Conservation (phyloP, 2,113 vertebrate species). For the Scatophagus argus region DNA sequence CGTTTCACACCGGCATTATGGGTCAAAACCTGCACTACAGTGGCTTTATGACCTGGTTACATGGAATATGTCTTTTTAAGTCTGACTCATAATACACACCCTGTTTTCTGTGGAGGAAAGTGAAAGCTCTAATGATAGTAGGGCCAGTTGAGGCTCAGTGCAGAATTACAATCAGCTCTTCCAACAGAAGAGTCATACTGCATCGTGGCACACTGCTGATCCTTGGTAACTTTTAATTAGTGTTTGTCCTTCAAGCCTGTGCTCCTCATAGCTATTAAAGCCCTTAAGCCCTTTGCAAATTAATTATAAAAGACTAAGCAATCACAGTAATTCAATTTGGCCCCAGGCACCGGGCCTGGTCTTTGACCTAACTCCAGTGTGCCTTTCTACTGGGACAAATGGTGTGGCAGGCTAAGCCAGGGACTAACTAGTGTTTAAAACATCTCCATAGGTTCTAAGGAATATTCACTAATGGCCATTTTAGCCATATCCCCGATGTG, state of each 20-base stretch:
- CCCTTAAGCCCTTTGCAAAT: conserved; percentile 88
- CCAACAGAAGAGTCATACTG: conserved; percentile 64
- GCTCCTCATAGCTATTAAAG: conserved; percentile 88
- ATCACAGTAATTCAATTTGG: conserved; percentile 90
- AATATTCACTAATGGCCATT: not conserved
- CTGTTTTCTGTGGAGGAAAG: conserved; percentile 31
- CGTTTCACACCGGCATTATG: not conserved
- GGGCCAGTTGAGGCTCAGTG: conserved; percentile 16
- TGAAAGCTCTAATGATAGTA: conserved; percentile 50
- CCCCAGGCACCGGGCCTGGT: conserved; percentile 79
- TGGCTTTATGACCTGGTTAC: conserved; percentile 3
- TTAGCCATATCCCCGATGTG: not conserved
- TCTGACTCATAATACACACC: conserved; percentile 30
- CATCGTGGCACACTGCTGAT: conserved; percentile 80
- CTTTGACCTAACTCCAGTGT: conserved; percentile 82
- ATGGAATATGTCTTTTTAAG: conserved; percentile 23
- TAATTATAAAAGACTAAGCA: conserved; percentile 92
- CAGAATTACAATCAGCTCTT: conserved; percentile 74
- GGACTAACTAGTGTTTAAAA: conserved; percentile 34
- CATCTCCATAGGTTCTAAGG: not conserved
- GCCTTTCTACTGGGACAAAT: conserved; percentile 40
- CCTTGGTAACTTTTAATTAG: conserved; percentile 91
- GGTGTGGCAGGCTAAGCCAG: conserved; percentile 26
- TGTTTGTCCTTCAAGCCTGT: conserved; percentile 90
- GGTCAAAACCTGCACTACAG: conserved; percentile 18